Percentiles rank a stretch among this genome's conserved stretches.
phyloP scores from a whole-genome alignment of 2,113 vertebrate species.

The Microcebus griseorufus region DNA sequence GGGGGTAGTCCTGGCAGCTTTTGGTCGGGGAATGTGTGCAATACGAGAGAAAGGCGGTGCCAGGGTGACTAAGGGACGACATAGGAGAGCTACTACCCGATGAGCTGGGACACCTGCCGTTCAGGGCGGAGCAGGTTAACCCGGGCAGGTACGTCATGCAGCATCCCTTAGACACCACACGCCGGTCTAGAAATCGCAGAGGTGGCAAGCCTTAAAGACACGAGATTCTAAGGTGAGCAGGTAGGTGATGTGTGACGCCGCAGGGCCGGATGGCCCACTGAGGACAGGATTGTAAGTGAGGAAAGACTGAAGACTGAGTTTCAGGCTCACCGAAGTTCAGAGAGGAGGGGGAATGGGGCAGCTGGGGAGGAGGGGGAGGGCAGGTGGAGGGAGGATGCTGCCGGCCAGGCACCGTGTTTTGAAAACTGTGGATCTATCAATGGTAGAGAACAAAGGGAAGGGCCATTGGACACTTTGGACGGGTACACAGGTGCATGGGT shows the following conservation, averaged over 20 bases:
- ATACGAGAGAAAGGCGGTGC: not conserved
- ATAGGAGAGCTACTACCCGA: no score
- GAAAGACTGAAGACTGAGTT: not conserved
- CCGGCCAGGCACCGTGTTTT: not conserved
- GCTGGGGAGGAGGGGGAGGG: not conserved
- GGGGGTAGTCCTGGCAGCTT: not conserved
- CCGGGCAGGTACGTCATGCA: not conserved
- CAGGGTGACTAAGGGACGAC: no score
- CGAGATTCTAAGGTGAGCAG: no score
- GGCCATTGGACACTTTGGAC: not conserved
- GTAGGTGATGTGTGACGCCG: fast-evolving
- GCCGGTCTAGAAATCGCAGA: no score
- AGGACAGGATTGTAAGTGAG: not conserved
- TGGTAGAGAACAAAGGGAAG: no score
- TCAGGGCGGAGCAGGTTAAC: not conserved
- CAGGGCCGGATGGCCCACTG: not conserved
- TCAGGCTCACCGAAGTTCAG: not conserved
- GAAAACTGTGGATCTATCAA: not conserved
- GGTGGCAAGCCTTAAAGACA: no score
- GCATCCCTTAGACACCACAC: no score
- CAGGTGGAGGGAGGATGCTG: fast-evolving
- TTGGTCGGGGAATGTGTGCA: no score
- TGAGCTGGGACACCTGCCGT: no score
- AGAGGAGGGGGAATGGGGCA: not conserved
- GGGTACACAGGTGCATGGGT: no score